Conservation (phyloP, 2,888 invertebrate species). For the Andrena fulva region DNA sequence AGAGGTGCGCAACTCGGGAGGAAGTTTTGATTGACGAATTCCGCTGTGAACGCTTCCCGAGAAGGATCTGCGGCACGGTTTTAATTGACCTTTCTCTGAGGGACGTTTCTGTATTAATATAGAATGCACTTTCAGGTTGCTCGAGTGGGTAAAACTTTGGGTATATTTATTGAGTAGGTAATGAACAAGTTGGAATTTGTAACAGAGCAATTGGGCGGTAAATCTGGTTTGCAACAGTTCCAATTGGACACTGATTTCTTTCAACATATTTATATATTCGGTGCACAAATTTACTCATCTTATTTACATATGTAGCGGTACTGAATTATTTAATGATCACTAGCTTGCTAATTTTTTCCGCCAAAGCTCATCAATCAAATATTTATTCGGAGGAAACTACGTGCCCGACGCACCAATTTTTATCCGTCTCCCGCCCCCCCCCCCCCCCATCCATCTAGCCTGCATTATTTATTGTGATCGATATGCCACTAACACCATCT, state of each 20-base stretch:
- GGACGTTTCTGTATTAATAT: background rate
- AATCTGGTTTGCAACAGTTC: no score
- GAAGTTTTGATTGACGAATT: conserved; percentile 23
- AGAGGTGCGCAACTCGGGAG: background rate
- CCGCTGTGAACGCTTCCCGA: conserved; percentile 3
- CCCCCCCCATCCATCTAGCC: background rate
- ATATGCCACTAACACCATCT: conserved; percentile 17
- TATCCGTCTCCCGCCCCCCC: conserved; percentile 1
- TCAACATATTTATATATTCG: no score
- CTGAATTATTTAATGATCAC: background rate
- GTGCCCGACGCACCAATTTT: conserved; percentile 31
- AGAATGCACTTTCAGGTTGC: background rate
- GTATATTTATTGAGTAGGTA: background rate
- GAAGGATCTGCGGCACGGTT: background rate
- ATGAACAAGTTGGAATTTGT: background rate
- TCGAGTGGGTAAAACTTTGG: background rate
- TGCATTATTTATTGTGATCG: conserved; percentile 47
- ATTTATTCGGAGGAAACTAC: conserved; percentile 29
- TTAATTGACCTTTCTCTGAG: background rate
- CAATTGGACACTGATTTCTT: no score
- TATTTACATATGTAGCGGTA: no score
- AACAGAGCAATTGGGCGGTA: no score
- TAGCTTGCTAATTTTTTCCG: background rate
- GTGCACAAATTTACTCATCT: background rate
- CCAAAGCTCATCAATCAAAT: conserved; percentile 16